phyloP scores from a whole-genome alignment of 2,113 vertebrate genomes.

The Saguinus imperator region DNA sequence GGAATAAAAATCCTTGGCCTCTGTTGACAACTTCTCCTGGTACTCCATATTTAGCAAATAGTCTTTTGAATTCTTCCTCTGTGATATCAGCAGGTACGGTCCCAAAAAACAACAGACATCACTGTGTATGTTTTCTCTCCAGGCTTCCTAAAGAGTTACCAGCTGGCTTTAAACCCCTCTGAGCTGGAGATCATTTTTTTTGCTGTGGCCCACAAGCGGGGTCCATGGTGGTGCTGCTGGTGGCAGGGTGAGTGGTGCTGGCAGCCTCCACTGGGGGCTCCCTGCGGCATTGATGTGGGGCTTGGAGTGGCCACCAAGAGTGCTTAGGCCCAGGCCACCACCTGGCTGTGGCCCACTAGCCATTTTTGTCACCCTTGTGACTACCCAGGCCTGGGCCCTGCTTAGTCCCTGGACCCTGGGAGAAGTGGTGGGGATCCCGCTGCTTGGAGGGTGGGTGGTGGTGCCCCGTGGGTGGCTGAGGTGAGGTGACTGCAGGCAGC shows the following conservation, averaged over 20 bases:
- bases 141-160: constrained; percentile 92
- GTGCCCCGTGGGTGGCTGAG: rapidly evolving
- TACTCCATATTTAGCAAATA: constrained; percentile 96
- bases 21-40: constrained; percentile 98
- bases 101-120: constrained; percentile 95
- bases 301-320: constrained; percentile 78
- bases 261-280: constrained; percentile 77
- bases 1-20: constrained; percentile 98
- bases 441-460: too few relatives aligned
- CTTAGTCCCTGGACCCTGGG: constrained; percentile 76
- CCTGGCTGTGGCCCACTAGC: constrained; percentile 80
- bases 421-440: background rate
- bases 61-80: constrained; percentile 93
- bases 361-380: constrained; percentile 80
- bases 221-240: constrained; percentile 71
- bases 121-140: constrained; percentile 98
- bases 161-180: constrained; percentile 90
- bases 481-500: too few relatives aligned
- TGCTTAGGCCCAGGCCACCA: constrained; percentile 66
- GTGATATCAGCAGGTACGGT: constrained; percentile 96
- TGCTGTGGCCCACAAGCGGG: constrained; percentile 61
- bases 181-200: constrained; percentile 81
- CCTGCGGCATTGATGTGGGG: constrained; percentile 79
- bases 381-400: constrained; percentile 75
- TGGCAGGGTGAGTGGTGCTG: constrained; percentile 81